Conservation (phyloP, 2,888 invertebrate species). For the Eupithecia subfuscata region DNA sequence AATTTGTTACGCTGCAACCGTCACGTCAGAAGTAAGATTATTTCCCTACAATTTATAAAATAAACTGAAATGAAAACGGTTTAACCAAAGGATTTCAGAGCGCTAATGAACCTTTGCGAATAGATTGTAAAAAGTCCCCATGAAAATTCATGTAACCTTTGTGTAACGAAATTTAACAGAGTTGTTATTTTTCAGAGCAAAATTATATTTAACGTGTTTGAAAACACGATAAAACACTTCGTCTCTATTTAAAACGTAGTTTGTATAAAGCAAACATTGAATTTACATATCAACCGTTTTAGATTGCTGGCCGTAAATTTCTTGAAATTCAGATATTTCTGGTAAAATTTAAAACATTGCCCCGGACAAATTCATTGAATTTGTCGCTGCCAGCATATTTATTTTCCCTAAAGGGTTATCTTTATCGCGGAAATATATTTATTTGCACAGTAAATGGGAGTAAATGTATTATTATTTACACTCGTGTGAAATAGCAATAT, state of each 20-base stretch:
- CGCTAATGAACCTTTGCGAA: constrained; percentile 11
- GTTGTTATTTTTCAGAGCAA: constrained; percentile 18
- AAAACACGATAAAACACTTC: constrained; percentile 8
- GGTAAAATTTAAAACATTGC: neutral
- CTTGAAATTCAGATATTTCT: neutral
- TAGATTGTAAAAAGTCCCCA: neutral
- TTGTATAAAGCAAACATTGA: constrained; percentile 30
- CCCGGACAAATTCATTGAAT: constrained; percentile 8
- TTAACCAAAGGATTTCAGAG: neutral
- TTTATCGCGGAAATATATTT: neutral
- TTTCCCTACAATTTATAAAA: neutral
- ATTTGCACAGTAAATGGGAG: neutral
- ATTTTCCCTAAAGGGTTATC: neutral
- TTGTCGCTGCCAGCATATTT: neutral
- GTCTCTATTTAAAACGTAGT: constrained; percentile 18
- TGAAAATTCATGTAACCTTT: constrained; percentile 7
- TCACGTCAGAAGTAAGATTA: no score
- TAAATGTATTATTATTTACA: neutral
- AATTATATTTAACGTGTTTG: constrained; percentile 12
- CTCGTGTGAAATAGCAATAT: neutral
- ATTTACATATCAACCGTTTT: constrained; percentile 32
- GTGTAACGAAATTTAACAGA: neutral
- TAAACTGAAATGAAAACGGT: neutral
- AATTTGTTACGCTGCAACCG: no score
- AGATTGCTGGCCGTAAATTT: constrained; percentile 14